phyloP scores from a whole-genome alignment of 2,888 invertebrate species.

The Lycia hirtaria region DNA sequence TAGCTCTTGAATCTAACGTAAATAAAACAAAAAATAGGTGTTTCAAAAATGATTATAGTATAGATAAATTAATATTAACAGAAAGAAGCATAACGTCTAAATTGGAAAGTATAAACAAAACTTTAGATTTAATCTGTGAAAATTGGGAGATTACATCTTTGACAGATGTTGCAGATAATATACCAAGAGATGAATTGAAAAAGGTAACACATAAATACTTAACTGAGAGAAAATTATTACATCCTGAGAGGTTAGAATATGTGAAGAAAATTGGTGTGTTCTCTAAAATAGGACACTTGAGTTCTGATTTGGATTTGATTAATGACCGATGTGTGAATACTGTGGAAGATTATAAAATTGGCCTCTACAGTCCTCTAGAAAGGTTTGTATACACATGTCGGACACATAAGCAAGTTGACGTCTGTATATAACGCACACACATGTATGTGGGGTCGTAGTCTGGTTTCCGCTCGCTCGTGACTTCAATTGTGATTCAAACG shows the following conservation, averaged over 20 bases:
- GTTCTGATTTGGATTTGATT: not conserved
- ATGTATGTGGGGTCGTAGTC: too few species aligned
- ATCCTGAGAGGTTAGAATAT: not conserved
- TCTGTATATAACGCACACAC: too few species aligned
- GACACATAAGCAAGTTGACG: too few species aligned
- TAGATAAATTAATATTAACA: not conserved
- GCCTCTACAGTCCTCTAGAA: not conserved
- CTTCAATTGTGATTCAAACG: too few species aligned
- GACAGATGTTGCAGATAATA: not conserved
- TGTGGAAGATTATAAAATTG: slow-evolving; percentile 4
- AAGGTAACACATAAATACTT: not conserved
- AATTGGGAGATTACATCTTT: slow-evolving; percentile 3
- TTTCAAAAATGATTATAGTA: not conserved
- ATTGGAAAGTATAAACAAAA: not conserved
- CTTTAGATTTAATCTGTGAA: not conserved
- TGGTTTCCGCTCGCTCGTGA: too few species aligned
- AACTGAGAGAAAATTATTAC: not conserved
- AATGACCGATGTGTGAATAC: not conserved
- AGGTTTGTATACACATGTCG: not conserved
- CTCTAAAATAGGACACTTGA: not conserved
- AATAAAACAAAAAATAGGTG: not conserved
- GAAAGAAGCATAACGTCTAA: not conserved
- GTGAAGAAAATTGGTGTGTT: not conserved
- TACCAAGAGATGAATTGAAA: not conserved
- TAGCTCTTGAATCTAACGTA: not conserved